Conservation (phyloP, 1,140 invertebrate genomes). For the Ladona fulva region DNA sequence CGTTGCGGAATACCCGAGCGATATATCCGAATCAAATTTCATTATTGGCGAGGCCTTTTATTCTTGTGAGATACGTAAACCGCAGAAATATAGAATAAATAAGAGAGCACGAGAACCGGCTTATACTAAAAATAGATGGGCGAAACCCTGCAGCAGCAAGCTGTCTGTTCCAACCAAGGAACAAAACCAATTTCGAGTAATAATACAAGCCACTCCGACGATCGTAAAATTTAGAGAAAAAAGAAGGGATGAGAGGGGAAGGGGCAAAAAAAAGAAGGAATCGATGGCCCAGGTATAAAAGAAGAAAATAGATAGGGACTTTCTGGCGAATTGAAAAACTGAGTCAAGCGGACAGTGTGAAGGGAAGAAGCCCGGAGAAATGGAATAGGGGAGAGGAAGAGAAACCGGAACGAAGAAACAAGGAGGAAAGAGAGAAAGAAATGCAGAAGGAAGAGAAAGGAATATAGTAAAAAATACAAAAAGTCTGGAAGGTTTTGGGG, state of each 20-base stretch:
- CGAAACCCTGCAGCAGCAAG: no score
- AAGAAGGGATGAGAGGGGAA: background rate
- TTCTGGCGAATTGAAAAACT: background rate
- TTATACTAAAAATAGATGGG: no score
- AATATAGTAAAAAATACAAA: background rate
- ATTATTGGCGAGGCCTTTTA: no score
- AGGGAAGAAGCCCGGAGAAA: background rate
- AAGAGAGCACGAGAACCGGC: no score
- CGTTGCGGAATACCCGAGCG: no score
- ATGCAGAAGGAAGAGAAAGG: background rate
- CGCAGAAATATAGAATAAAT: no score
- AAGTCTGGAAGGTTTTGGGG: background rate
- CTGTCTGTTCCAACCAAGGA: no score
- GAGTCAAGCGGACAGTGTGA: background rate
- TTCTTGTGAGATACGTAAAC: no score
- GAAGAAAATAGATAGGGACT: no score
- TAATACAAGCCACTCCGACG: background rate
- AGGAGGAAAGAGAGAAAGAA: background rate
- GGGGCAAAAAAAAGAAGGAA: background rate
- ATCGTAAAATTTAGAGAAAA: background rate
- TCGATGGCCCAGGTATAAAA: no score
- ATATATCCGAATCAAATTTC: no score
- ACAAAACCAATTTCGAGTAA: background rate
- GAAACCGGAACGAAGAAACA: background rate
- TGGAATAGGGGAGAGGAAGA: background rate